These are phyloP conservation scores for Drosophila malerkotliana DNA, from an alignment of 1,140 invertebrate genomes.

Conservation along the genomic window DNA sequence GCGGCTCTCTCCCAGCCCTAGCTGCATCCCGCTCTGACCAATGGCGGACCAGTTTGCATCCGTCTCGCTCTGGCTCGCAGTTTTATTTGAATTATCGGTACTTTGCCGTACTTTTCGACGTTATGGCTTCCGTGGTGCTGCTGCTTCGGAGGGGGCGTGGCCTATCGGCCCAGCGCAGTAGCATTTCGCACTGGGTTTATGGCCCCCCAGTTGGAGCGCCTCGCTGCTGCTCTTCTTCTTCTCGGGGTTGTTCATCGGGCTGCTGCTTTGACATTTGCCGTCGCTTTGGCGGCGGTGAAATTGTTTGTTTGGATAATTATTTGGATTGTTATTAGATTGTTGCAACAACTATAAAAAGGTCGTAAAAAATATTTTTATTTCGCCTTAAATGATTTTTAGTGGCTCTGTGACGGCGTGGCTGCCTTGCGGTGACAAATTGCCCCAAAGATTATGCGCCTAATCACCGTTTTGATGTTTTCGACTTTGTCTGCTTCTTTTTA, in stretches of 20 bases:
- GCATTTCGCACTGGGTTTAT: slow-evolving; percentile 76
- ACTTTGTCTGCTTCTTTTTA: slow-evolving; percentile 10
- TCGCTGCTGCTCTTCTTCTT: slow-evolving; percentile 17
- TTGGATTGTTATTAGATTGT: slow-evolving; percentile 84
- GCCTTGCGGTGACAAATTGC: slow-evolving; percentile 76
- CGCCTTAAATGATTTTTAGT: slow-evolving; percentile 82
- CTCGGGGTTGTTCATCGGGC: slow-evolving; percentile 14
- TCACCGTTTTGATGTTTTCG: slow-evolving; percentile 56
- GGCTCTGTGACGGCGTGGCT: slow-evolving; percentile 56
- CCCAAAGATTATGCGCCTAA: slow-evolving; percentile 72
- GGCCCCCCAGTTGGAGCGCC: slow-evolving; percentile 45
- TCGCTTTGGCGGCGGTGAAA: slow-evolving; percentile 72
- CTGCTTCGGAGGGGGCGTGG: slow-evolving; percentile 60
- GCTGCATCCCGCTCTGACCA: slow-evolving; percentile 31
- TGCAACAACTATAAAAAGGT: slow-evolving; percentile 83
- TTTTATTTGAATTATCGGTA: slow-evolving; percentile 81
- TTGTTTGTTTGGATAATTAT: slow-evolving; percentile 83
- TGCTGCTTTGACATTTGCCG: slow-evolving; percentile 58
- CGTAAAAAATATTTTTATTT: slow-evolving; percentile 83
- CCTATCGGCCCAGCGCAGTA: slow-evolving; percentile 59
- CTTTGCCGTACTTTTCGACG: slow-evolving; percentile 60
- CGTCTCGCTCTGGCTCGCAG: slow-evolving; percentile 21
- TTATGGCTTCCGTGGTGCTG: slow-evolving; percentile 80
- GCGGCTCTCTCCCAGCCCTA: slow-evolving; percentile 36
- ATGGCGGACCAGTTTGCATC: slow-evolving; percentile 3